Conservation (phyloP, 2,888 invertebrate genomes). For the Philereme vetulata region DNA sequence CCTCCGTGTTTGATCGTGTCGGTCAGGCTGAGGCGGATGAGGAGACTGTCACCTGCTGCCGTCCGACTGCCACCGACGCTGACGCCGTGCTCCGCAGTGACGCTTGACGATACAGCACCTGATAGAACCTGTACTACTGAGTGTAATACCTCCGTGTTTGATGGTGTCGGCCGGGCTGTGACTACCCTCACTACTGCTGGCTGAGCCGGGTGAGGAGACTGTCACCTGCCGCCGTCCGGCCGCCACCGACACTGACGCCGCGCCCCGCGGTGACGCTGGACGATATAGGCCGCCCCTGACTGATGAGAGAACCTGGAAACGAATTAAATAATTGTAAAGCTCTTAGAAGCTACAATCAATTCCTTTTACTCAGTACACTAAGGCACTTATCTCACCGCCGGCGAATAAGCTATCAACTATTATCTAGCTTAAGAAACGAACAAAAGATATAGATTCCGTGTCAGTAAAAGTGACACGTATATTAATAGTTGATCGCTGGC, state of each 20-base stretch:
- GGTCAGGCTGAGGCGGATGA: slow-evolving; percentile 93
- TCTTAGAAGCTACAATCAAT: no score
- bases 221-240: slow-evolving; percentile 66
- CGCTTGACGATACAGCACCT: not conserved
- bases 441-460: no score
- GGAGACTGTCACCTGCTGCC: slow-evolving; percentile 61
- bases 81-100: not conserved
- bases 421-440: no score
- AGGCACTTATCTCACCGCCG: no score
- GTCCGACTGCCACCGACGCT: not conserved
- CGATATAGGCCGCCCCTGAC: slow-evolving; percentile 88
- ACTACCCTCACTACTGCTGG: slow-evolving; percentile 93
- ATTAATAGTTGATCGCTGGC: no score
- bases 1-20: slow-evolving; percentile 87
- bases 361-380: no score
- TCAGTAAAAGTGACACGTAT: no score
- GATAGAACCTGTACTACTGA: not conserved
- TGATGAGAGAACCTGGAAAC: slow-evolving; percentile 86
- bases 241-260: slow-evolving; percentile 77
- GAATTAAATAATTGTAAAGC: slow-evolving; percentile 9
- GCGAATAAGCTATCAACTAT: no score
- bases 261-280: slow-evolving; percentile 87
- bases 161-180: slow-evolving; percentile 91
- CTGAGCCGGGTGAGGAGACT: slow-evolving; percentile 90
- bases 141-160: slow-evolving; percentile 75